Evolutionary conservation across 2,888 invertebrate species (phyloP), one percentile per base, ranked within the genome.

Genomic region (Priocnemis perturbator): DNA sequence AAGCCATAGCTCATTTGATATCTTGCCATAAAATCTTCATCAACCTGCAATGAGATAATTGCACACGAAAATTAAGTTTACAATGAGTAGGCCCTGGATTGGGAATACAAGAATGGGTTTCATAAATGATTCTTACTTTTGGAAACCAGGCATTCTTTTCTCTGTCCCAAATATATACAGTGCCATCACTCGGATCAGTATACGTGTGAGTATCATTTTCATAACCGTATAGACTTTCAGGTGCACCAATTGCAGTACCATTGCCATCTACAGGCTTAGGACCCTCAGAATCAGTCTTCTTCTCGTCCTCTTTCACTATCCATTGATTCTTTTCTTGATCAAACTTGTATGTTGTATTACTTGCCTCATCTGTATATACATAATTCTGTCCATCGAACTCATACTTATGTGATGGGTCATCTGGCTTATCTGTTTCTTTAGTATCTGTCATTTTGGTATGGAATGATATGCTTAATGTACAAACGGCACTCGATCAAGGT

Each of bases 1-100:
- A 96, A 96, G 3, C 97, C 97, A 90, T 99, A 99, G 84, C 92
- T 97, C 93, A 98, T 95, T 90, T 99, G 98, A 90, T 99, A 99
- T 66, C 92, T 92, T 0, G 98, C 99, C 91, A 99, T 93, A 86
- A 99, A 99, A 82, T 99, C 97, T 83, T 98, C 98, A 90, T 98
- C 97, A 72, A 99, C 93, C 92, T 93, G 86, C 14, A 37, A 37
- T 9, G 7, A 3, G 14, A 37, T 37, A 5, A 87, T 82, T 37
- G n/a, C 14, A 20, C 23, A 37, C 7, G 26, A 62, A 58, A 45
- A 47, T 9, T 50, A 67, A 57, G 52, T 67, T 56, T 5, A 0
- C 14, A 55, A 20, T 15, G 21, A 30, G 20, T 26, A 7, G 2
- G 4, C 1, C 7, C 7, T 11, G 7, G 7, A 37, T 9, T 11